A percentile compares a stretch with the other conserved stretches of the same genome.
phyloP scores from a whole-genome alignment of 2,113 vertebrate genomes.

The Saguinus imperator region DNA sequence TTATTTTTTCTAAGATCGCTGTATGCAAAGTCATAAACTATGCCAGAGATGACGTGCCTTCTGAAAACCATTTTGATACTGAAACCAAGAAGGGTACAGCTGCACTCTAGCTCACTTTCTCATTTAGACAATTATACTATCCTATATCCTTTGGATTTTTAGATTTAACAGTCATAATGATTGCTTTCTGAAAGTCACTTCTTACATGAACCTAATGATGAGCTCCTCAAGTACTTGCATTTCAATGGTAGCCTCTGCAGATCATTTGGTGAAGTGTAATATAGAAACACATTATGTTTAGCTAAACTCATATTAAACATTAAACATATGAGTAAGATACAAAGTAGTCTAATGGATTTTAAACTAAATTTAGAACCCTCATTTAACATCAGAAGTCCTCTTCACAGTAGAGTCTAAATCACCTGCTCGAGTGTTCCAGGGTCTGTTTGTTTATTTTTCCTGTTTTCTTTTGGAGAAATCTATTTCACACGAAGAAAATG shows the following conservation, averaged over 20 bases:
- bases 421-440: not conserved
- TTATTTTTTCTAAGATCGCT: slow-evolving; percentile 40
- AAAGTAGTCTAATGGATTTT: slow-evolving; percentile 38
- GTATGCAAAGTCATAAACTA: slow-evolving; percentile 69
- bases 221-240: not conserved
- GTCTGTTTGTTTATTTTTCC: not conserved
- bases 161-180: not conserved
- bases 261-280: not conserved
- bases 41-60: not conserved
- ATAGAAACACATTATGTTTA: slow-evolving; percentile 18
- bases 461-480: not conserved
- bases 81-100: not conserved
- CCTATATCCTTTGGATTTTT: not conserved
- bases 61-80: not conserved
- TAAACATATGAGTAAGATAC: slow-evolving; percentile 21
- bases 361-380: slow-evolving; percentile 31
- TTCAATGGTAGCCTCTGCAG: not conserved
- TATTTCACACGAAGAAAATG: slow-evolving; percentile 1
- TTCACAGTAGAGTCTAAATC: not conserved
- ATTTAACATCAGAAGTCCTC: not conserved
- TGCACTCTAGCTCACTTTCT: not conserved
- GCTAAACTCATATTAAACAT: slow-evolving; percentile 45
- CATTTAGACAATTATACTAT: slow-evolving; percentile 11
- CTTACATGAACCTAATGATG: not conserved
- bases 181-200: not conserved